Conservation (phyloP, 92 coral and sea anemone genomes). For the Ricordea florida region DNA sequence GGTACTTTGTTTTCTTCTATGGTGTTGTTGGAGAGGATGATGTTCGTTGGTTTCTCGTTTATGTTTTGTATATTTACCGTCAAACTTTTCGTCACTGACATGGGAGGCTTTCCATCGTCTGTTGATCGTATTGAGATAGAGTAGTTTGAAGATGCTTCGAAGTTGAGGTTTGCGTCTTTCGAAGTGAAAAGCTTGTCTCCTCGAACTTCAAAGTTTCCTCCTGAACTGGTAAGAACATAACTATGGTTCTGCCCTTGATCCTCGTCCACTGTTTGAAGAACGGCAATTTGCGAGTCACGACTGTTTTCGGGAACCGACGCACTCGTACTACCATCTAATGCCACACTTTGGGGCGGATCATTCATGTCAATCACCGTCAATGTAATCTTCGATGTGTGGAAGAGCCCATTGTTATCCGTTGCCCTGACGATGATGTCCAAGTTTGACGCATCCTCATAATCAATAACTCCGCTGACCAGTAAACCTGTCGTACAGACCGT, state of each 20-base stretch:
- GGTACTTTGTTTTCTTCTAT: conserved; percentile 62
- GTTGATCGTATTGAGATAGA: conserved; percentile 66
- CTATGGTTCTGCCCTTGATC: conserved; percentile 75
- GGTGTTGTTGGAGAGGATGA: conserved; percentile 58
- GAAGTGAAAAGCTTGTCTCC: conserved; percentile 79
- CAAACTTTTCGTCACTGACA: conserved; percentile 49
- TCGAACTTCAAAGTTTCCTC: conserved; percentile 72
- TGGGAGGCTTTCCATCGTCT: conserved; percentile 81
- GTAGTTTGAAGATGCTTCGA: conserved; percentile 55
- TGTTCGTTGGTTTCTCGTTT: conserved; percentile 80
- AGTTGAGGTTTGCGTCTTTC: conserved; percentile 68
- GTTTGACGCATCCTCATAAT: conserved; percentile 75
- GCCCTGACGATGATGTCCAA: conserved; percentile 72
- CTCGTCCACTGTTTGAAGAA: conserved; percentile 79
- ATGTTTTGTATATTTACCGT: conserved; percentile 63
- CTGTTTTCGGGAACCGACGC: conserved; percentile 81
- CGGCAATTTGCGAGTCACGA: conserved; percentile 68
- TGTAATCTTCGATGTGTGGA: conserved; percentile 56
- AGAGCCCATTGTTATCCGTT: conserved; percentile 82
- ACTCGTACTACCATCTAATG: conserved; percentile 78
- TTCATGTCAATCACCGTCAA: conserved; percentile 73
- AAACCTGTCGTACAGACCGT: conserved; percentile 52
- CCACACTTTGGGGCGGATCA: conserved; percentile 81
- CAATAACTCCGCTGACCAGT: conserved; percentile 68
- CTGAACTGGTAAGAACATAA: conserved; percentile 61